Conservation (phyloP, 2,797 vertebrate genomes). For the Trachurus trachurus region DNA sequence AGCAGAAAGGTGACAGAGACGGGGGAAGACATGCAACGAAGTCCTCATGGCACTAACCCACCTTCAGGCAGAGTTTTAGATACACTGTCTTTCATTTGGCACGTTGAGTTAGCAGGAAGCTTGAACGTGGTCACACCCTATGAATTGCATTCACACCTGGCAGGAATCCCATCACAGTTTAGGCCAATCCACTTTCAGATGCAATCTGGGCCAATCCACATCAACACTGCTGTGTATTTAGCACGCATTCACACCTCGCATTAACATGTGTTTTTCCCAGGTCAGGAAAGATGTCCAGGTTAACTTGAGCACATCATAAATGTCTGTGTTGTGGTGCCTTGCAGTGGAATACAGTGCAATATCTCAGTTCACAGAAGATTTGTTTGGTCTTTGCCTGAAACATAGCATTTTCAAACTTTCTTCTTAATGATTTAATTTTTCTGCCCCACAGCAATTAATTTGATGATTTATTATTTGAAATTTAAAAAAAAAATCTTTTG, state of each 20-base stretch:
- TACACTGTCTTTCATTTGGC: not conserved
- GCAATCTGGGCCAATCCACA: not conserved
- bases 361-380: not conserved
- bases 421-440: not conserved
- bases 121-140: not conserved
- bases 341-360: not conserved
- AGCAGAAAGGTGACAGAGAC: not conserved
- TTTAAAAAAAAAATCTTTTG: not conserved
- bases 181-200: not conserved
- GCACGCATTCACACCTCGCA: not conserved
- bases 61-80: too few relatives aligned
- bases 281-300: not conserved
- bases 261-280: not conserved
- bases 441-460: not conserved
- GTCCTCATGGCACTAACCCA: constrained; percentile 13
- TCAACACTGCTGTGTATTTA: not conserved
- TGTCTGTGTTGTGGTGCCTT: not conserved
- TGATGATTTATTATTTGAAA: not conserved
- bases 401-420: not conserved
- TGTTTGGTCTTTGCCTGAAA: not conserved
- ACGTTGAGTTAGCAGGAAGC: not conserved
- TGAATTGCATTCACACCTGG: not conserved
- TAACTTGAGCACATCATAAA: not conserved
- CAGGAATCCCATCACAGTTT: not conserved
- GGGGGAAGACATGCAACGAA: not conserved